Base-by-base conservation (phyloP, 2,888 invertebrate species). In the Euproctis similis region DNA sequence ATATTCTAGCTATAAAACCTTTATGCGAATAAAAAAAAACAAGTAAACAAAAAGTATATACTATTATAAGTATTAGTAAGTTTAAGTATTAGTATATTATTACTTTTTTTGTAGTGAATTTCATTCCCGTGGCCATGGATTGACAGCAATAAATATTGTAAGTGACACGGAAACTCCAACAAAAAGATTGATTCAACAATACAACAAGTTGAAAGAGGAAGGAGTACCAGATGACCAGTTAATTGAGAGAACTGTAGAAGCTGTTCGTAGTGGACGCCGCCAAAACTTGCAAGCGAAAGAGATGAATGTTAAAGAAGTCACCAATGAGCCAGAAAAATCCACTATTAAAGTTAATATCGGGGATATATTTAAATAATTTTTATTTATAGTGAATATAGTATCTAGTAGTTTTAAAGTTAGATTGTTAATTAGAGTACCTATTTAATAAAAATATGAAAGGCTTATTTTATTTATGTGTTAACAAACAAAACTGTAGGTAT, bases 121-220 rank as follows among this genome's bases (percentile, higher is more conserved):
- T 48, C 91, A 92, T 40, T 86, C 87, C 33, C 73, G 85, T 24
- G 80, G 87, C 10, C 87, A 84, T 40, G 86, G 87, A 12, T 58
- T 86, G 25, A 87, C 87, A 20, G 70, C 82, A 2, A 63, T 87
- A 1, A 89, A 88, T 48, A 68, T 92, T 52, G 60, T 75, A 0
- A 87, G 81, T 46, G 66, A 60, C 44, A 66, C 75, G n/a, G 86
- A 65, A 58, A 87, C 86, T 14, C 80, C 85, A 40, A 86, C 86
- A 0, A 91, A 88, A 53, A 82, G 74, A 44, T 89, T 91, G 45
- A 72, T 92, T 8, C 70, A 85, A 18, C 86, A 87, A 36, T 91
- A 91, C 49, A 73, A 87, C 21, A 81, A 86, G 36, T 53, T 92
- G 6, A 81, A 87, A 59, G 55, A 66, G 0, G 86, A 87, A 53